phyloP scores from a whole-genome alignment of 2,113 vertebrate genomes.

The Plecturocebus donacophilus region DNA sequence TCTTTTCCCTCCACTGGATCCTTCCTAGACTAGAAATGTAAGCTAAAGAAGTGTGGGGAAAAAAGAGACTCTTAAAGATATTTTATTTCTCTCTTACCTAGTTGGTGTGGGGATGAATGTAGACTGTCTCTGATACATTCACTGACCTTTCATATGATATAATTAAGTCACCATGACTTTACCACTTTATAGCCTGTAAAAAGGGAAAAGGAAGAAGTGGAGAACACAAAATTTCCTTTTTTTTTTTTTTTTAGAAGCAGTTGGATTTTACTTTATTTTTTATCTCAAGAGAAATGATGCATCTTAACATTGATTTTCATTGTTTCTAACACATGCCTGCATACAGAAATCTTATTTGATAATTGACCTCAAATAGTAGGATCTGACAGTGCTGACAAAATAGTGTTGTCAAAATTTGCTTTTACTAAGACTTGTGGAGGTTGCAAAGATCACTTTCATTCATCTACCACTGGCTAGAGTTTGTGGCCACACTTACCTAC shows the following conservation, averaged over 20 bases:
- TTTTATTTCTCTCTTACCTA: not conserved
- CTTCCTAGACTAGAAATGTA: not conserved
- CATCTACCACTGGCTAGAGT: not conserved
- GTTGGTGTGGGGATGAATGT: not conserved
- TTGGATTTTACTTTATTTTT: no score
- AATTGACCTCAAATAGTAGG: not conserved
- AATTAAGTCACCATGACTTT: not conserved
- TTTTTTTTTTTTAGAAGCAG: no score
- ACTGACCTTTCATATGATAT: not conserved
- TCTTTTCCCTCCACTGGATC: not conserved
- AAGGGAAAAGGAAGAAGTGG: not conserved
- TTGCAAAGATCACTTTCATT: not conserved
- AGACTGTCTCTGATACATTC: not conserved
- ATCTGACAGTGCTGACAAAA: not conserved
- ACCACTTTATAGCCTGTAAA: not conserved
- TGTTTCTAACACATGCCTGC: not conserved
- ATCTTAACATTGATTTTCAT: no score
- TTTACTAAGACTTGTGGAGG: not conserved
- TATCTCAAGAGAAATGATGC: no score
- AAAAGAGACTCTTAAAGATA: not conserved
- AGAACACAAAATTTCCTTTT: not conserved
- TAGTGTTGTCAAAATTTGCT: not conserved
- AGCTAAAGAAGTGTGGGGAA: not conserved
- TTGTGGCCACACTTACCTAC: not conserved
- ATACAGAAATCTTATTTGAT: not conserved